Base-by-base conservation (phyloP, 2,113 vertebrate species). In the Zapornia atra region DNA sequence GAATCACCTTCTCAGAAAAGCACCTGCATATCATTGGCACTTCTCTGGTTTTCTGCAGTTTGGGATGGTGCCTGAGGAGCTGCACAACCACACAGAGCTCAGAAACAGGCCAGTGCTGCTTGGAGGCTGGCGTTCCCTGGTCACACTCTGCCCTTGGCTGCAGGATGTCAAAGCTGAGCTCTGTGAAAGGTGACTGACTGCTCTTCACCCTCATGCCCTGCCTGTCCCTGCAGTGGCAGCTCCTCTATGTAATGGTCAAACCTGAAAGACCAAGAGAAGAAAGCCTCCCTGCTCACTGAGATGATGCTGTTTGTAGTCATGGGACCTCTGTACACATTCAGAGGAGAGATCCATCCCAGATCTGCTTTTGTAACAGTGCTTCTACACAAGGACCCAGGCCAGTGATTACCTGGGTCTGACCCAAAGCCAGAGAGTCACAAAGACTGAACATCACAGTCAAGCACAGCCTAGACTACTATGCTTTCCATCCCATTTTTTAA, bases 401-500 rank as follows among this genome's bases (percentile, higher is more conserved):
- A 65, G 50, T 24, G 42, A 56, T 68, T 57, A 77, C 59, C 71
- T 33, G 12, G 36, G 59, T 65, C 59, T 92, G 68, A 83, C 42
- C 46, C 80, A 66, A 46, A 63, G 64, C 50, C 63, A 24, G 68
- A 4, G 71, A 7, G 88, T 80, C 24, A 24, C 1, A 29, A 61
- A 71, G 46, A 75, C 26, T n/a, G 68, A 92, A 83, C 40, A 66
- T 16, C 42, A 21, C 31, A 83, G 54, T 34, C 9, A 29, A 90
- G 78, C 7, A 1, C 54, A 80, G 79, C 54, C 44, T 77, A 31
- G 22, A 6, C 63, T 36, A 69, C 86, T 65, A 38, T 53, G n/a
- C 20, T 90, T 88, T 69, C 88, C 76, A 86, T 34, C 46, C n/a
- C 21, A 77, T 80, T 96, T 94, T 90, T 92, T 82, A 90, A 3